Evolutionary conservation across 2,113 vertebrate genomes (phyloP), one percentile per base, ranked within the genome.

Genomic region (Cygnus atratus): DNA sequence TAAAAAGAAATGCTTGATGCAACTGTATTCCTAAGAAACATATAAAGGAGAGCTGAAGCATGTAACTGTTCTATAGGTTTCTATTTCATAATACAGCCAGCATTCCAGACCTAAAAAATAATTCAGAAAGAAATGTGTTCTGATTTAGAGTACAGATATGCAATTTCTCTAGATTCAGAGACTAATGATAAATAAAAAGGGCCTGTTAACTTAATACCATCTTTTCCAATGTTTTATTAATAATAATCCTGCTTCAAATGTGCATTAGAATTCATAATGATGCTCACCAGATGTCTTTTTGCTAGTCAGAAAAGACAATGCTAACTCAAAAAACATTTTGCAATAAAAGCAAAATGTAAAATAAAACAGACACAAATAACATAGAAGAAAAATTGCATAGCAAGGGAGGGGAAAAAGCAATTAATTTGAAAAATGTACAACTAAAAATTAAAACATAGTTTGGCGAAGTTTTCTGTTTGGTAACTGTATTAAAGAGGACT

Each of bases 341-440:
- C 52, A 78, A 55, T 88, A 82, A 95, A 94, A 88, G 39, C 48
- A 91, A 84, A 46, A 90, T 46, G 48, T 88, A 93, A 96, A 95
- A 79, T 89, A 84, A 91, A 95, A 57, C 85, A 90, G 83, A 81
- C 48, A 65, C 24, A 79, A 66, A 62, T 50, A 78, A 10, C 44
- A 48, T 37, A 57, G 58, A 94, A 93, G 71, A 95, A 96, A 94
- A 88, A 93, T 75, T 82, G 41, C 44, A 70, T 78, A 28, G 43
- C 26, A 50, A 37, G 24, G 22, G 2, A 11, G 21, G 75, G 46
- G 37, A 26, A 31, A 61, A 84, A 82, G 86, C 83, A 87, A 92
- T 96, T 95, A 94, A 96, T 35, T 88, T 95, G 88, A 97, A 90
- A 94, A 92, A 95, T 92, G 68, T 77, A 43, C 24, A 92, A 84